phyloP scores from a whole-genome alignment of 2,797 vertebrate genomes.

The Pyrrhura leucotis region DNA sequence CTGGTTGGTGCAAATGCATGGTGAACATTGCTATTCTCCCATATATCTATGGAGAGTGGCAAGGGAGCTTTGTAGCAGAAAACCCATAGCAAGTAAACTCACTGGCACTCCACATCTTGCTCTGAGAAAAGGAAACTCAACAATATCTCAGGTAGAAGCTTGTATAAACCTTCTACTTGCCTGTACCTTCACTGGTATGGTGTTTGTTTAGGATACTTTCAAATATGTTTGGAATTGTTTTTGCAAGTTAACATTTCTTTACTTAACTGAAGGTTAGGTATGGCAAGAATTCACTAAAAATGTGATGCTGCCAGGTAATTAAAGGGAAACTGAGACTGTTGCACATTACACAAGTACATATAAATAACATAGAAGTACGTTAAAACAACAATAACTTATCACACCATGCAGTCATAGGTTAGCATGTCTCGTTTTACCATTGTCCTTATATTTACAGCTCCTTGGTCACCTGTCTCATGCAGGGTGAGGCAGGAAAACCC shows the following conservation, averaged over 20 bases:
- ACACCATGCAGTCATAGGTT: not conserved
- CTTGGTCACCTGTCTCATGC: not conserved
- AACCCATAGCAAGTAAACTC: not conserved
- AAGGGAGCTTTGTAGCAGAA: not conserved
- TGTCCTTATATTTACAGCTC: not conserved
- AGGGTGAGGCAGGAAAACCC: not conserved
- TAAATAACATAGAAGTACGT: not conserved
- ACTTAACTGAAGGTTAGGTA: constrained; percentile 35
- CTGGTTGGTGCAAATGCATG: not conserved
- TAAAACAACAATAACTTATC: not conserved
- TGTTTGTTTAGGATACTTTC: constrained; percentile 38
- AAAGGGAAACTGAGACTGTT: not conserved
- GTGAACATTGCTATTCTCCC: not conserved
- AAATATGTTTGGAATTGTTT: constrained; percentile 54
- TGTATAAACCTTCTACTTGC: not conserved
- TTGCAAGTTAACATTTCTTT: constrained; percentile 31
- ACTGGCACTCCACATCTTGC: not conserved
- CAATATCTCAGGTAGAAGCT: not conserved
- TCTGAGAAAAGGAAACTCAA: not conserved
- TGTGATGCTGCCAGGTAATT: not conserved
- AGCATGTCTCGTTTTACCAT: not conserved
- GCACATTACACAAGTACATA: not conserved
- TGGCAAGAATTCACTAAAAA: constrained; percentile 43
- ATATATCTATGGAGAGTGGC: not conserved
- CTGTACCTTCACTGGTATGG: not conserved